Evolutionary conservation across 2,797 vertebrate genomes (phyloP), one percentile per base, ranked within the genome.

Genomic region (Chelon labrosus): DNA sequence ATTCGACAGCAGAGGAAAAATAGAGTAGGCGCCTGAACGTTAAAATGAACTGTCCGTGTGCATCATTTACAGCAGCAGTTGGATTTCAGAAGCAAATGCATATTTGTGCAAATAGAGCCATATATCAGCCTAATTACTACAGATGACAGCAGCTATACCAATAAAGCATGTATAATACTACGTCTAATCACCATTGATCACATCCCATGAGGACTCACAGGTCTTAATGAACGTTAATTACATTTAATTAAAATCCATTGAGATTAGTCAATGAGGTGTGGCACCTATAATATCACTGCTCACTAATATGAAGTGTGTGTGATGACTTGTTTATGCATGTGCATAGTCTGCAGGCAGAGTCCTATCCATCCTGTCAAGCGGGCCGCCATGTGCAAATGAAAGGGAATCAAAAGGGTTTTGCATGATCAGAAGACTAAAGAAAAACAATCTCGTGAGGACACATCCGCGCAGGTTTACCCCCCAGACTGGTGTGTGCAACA

Each of bases 211-310:
- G 63, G 63, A 65, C 67, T 68, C 50, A 37, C 14, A 46, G 22
- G 64, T 70, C 75, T 59, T 85, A 80, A 85, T 86, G 66, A 82
- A 78, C 2, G 2, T 79, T 88, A 85, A 89, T 91, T 86, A 67
- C 62, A 65, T 72, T 75, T 47, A 79, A 74, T 78, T 79, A 73
- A 73, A 83, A 84, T 73, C 54, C 55, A 68, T 19, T 82, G 74
- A 74, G 63, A 86, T 83, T 70, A 80, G 79, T 75, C 80, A 83
- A 81, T 87, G 65, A 86, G 65, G 73, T 16, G 38, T 64, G 62
- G 35, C 77, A 84, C 70, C 72, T 84, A 41, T 79, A 79, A 71
- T 80, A 75, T 82, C 75, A 75, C 49, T 49, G 39, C 51, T 53
- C 62, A 39, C 35, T 66, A 65, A 72, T 75, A 53, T 70, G 44